Evolutionary conservation across 1,140 invertebrate species (phyloP), one percentile per base, ranked within the genome.

Genomic region (Papilio xuthus): DNA sequence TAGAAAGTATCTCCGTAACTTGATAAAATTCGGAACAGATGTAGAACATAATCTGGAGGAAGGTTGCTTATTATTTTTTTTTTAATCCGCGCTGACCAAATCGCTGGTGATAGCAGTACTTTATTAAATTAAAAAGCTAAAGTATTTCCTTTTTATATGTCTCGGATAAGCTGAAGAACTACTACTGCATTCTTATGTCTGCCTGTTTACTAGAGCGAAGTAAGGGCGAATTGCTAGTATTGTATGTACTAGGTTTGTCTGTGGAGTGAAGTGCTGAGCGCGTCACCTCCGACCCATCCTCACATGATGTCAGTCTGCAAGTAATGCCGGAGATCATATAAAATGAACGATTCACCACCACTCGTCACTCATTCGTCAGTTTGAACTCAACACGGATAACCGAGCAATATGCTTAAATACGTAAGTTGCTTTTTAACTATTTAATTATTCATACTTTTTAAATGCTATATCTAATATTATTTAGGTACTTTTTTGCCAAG

Each of bases 351-450:
- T 82, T 86, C 72, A 82, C 87, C 87, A 88, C 80, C 86, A 89
- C 72, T 75, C 44, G 86, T 89, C 90, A 92, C 84, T 92, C 91
- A 93, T 93, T 93, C 92, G 92, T 92, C 92, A 91, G 87, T 89
- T 88, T 91, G 90, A 90, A 88, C 90, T 90, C 92, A 89, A 85
- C 83, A 90, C 87, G 88, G 88, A 89, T 88, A 84, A 90, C 91
- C 84, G 84, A 90, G 82, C 90, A 92, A 76, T 88, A 93, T 93
- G 92, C 86, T 93, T 69, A 93, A 92, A 93, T 92, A 93, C 92
- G 92, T 93, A 85, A 93, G 92, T 93, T 72, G 37, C 78, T 32
- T 78, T 56, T 76, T 77, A 75, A 83, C 81, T 86, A 84, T 83
- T 71, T 28, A 53, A 77, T 78, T 79, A 77, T 75, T 37, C 67